phyloP scores from a whole-genome alignment of 2,113 vertebrate genomes.

The Oriolus oriolus region DNA sequence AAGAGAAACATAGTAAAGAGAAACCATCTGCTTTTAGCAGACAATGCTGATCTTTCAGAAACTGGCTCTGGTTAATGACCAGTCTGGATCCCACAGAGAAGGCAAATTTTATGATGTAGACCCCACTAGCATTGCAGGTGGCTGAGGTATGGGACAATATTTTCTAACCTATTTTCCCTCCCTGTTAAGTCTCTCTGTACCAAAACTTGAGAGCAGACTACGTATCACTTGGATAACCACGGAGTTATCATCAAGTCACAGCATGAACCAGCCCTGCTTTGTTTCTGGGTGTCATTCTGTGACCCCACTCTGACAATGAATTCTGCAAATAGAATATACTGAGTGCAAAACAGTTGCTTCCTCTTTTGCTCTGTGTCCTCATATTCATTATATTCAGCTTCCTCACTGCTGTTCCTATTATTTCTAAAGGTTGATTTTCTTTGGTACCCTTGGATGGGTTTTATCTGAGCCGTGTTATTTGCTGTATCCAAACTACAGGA shows the following conservation, averaged over 20 bases:
- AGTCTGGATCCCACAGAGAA: not conserved
- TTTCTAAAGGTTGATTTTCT: not conserved
- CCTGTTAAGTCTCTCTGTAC: not conserved
- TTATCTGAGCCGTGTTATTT: constrained; percentile 25
- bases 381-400: not conserved
- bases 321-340: not conserved
- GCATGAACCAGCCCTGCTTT: not conserved
- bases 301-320: not conserved
- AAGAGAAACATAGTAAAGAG: not conserved
- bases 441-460: not conserved
- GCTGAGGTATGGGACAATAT: not conserved
- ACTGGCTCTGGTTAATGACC: not conserved
- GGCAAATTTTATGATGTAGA: not conserved
- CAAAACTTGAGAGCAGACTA: not conserved
- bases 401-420: not conserved
- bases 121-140: not conserved
- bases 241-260: not conserved
- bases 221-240: not conserved
- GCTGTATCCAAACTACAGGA: not conserved
- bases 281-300: not conserved
- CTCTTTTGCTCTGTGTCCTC: not conserved
- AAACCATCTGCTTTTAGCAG: not conserved
- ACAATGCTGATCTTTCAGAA: not conserved
- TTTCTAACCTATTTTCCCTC: not conserved
- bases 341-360: not conserved